A percentile compares a stretch with the other conserved stretches of the same genome.
Evolutionary conservation across 1,140 invertebrate genomes (phyloP).

Genomic region (Lasioglossum baleicum): DNA sequence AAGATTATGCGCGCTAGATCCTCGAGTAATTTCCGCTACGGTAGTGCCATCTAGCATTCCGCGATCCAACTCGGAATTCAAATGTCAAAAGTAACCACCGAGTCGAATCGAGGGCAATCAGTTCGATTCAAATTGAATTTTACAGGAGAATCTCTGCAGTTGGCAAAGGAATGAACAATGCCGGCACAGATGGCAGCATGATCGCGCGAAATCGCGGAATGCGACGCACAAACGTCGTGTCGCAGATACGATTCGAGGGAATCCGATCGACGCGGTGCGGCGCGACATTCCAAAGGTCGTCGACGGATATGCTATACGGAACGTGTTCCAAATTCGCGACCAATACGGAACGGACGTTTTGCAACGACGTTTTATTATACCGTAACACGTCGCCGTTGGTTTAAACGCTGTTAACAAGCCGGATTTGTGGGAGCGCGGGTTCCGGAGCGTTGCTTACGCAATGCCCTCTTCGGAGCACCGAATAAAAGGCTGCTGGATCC

Average conservation of each 20-base stretch:
- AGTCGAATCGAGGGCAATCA: conserved; percentile 22
- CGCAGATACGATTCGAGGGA: conserved; percentile 38
- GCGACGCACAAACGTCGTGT: conserved; percentile 28
- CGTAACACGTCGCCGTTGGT: not conserved
- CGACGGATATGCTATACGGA: conserved; percentile 14
- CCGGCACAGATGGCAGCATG: conserved; percentile 36
- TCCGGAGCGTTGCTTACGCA: conserved; percentile 64
- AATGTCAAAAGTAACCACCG: not conserved
- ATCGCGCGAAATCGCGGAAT: conserved; percentile 37
- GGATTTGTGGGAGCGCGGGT: conserved; percentile 46
- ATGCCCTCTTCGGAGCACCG: conserved; percentile 45
- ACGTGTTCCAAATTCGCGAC: conserved; percentile 36
- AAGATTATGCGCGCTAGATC: not conserved
- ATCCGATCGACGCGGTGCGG: not conserved
- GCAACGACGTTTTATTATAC: conserved; percentile 9
- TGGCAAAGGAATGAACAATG: conserved; percentile 1
- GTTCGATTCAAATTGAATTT: not conserved
- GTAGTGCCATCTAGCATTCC: not conserved
- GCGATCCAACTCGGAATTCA: not conserved
- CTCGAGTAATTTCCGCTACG: not conserved
- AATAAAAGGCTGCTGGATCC: conserved; percentile 72
- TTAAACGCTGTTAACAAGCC: conserved; percentile 36
- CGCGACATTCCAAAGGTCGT: conserved; percentile 29
- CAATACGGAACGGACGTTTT: conserved; percentile 24
- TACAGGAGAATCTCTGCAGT: not conserved